These are phyloP conservation scores for Ophion ellenae DNA, from an alignment of 2,888 invertebrate species.

Conservation along the genomic window DNA sequence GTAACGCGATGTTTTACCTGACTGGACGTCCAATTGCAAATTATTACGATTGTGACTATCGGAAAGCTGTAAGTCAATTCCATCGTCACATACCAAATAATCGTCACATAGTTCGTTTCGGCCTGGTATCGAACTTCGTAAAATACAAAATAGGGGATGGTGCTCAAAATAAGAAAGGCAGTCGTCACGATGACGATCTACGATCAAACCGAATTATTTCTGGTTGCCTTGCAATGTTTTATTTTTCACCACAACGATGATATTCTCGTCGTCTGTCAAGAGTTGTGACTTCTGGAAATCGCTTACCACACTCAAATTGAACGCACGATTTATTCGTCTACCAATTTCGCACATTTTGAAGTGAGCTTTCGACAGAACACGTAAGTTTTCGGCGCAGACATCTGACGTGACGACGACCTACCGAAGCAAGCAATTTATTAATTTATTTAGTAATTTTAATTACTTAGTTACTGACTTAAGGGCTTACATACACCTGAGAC, in stretches of 20 bases:
- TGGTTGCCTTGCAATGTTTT: not conserved
- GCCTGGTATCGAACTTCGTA: slow-evolving; percentile 45
- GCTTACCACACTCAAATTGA: slow-evolving; percentile 49
- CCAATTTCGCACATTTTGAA: slow-evolving; percentile 51
- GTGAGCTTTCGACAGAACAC: slow-evolving; percentile 43
- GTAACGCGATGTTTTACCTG: slow-evolving; percentile 38
- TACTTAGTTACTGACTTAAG: not conserved
- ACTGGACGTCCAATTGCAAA: slow-evolving; percentile 62
- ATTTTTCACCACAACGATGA: not conserved
- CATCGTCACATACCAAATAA: slow-evolving; percentile 48
- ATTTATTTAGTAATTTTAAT: not conserved
- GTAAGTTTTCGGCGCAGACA: slow-evolving; percentile 56
- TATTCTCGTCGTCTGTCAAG: not conserved
- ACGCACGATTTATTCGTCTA: slow-evolving; percentile 44
- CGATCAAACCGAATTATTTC: not conserved
- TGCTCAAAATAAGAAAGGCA: slow-evolving; percentile 58
- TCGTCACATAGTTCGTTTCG: slow-evolving; percentile 20
- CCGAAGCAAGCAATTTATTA: not conserved
- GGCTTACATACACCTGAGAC: too few species aligned
- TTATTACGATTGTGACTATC: slow-evolving; percentile 55
- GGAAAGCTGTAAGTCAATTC: slow-evolving; percentile 55
- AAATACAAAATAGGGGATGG: slow-evolving; percentile 57
- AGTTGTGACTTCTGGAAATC: too few species aligned
- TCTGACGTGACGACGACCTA: slow-evolving; percentile 39
- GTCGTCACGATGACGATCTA: slow-evolving; percentile 54